Base-by-base conservation (phyloP, 2,888 invertebrate genomes). In the Cephalotes varians region DNA sequence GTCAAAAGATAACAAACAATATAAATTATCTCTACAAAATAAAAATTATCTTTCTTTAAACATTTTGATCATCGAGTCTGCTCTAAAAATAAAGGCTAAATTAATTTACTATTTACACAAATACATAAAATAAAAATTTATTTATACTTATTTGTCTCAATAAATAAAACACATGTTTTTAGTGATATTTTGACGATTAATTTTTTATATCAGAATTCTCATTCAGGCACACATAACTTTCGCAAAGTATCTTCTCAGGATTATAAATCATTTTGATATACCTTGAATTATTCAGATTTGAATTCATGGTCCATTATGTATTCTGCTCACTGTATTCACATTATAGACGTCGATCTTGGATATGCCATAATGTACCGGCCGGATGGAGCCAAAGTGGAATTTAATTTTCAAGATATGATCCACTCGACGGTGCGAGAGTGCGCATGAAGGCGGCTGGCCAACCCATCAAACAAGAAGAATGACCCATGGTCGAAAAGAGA, bases 401-500 rank as follows among this genome's bases (percentile, higher is more conserved):
- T 69, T 79, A 79, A 79, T 79, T 79, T 67, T 47, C 69, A 18
- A 79, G 69, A 79, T 79, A 79, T 44, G 77, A 69, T 79, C 69
- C 77, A 79, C 77, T 79, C 69, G 69, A 58, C 44, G 44, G 31
- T 25, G 67, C 54, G 12, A 67, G 44, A 69, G 69, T 51, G 67
- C 21, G 56, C 37, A 49, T 28, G 40, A 56, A 65, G 76, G 56
- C 69, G 77, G 40, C 77, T 79, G 56, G 34, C 40, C 25, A 56
- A 79, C 77, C 77, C 69, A 79, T 79, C 77, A 69, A 69, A 79
- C 69, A 67, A 73, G 71, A 73, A 58, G 37, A 58, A 81, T 60
- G 56, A 81, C 79, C 51, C 72, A 83, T 67, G 81, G 60, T 67
- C 69, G 54, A 82, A 76, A 67, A 49, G 77, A 82, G 77, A 67